Percentiles rank a stretch among this genome's conserved stretches.
These are phyloP conservation scores for Thermophis baileyi DNA, from an alignment of 2,113 vertebrate species.

Conservation along the genomic window DNA sequence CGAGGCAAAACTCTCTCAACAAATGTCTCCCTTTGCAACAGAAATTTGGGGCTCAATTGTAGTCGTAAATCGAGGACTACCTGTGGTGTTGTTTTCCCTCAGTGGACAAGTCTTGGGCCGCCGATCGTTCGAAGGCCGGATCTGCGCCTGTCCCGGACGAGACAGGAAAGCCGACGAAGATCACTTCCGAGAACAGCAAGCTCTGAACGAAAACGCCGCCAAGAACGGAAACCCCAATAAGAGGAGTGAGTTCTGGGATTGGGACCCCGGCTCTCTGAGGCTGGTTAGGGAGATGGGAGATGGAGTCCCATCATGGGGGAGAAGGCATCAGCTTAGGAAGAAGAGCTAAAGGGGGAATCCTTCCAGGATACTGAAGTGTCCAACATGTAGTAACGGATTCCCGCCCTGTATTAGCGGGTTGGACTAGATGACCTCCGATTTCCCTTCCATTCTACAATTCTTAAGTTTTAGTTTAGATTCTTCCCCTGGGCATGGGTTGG, in stretches of 20 bases:
- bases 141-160: slow-evolving; percentile 94
- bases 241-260: slow-evolving; percentile 19
- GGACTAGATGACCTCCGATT: background rate
- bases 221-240: slow-evolving; percentile 86
- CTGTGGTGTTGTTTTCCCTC: background rate
- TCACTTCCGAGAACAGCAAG: slow-evolving; percentile 92
- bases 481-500: background rate
- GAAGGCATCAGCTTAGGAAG: no score
- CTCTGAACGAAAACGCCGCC: slow-evolving; percentile 81
- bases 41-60: background rate
- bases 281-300: background rate
- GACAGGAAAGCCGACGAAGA: slow-evolving; percentile 96
- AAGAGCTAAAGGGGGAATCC: no score
- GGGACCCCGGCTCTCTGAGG: no score
- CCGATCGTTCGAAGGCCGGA: slow-evolving; percentile 81
- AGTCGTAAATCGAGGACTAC: background rate
- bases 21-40: accelerated
- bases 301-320: background rate
- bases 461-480: background rate
- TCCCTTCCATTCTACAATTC: background rate
- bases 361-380: background rate
- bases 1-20: accelerated
- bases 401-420: background rate
- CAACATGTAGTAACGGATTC: background rate
- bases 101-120: slow-evolving; percentile 79